phyloP scores from a whole-genome alignment of 2,888 invertebrate species.

The Temnothorax rugatulus region DNA sequence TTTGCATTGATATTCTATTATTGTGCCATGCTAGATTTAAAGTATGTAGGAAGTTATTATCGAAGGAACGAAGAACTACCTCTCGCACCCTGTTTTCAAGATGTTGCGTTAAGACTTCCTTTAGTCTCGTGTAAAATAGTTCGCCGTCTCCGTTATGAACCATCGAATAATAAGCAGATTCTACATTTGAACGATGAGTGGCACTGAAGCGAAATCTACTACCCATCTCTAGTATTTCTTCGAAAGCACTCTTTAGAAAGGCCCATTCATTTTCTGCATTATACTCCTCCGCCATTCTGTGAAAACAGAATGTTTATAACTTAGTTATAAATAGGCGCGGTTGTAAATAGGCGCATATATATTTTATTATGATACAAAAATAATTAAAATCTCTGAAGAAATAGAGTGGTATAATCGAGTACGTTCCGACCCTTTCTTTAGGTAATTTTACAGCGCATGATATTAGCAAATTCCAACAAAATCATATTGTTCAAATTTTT shows the following conservation, averaged over 20 bases:
- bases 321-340: neutral
- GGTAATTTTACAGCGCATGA: too few relatives aligned
- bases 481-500: too few relatives aligned
- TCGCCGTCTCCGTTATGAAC: too few relatives aligned
- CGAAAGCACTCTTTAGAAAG: constrained; percentile 98
- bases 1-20: constrained; percentile 99
- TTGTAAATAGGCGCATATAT: too few relatives aligned
- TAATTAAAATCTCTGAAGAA: too few relatives aligned
- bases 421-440: too few relatives aligned
- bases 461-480: too few relatives aligned
- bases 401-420: too few relatives aligned
- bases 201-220: too few relatives aligned
- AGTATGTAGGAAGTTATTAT: constrained; percentile 98
- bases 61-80: constrained; percentile 96
- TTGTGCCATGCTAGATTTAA: constrained; percentile 99
- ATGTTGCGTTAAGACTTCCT: too few relatives aligned
- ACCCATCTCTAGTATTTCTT: constrained; percentile 99
- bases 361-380: too few relatives aligned
- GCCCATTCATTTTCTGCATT: constrained; percentile 97
- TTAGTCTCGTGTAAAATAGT: constrained; percentile 95
- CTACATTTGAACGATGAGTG: constrained; percentile 99
- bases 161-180: too few relatives aligned
- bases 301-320: constrained; percentile 77
- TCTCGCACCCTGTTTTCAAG: constrained; percentile 83
- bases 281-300: constrained; percentile 99